These are phyloP conservation scores for Argentina silus DNA, from an alignment of 2,797 vertebrate species.

Conservation along the genomic window DNA sequence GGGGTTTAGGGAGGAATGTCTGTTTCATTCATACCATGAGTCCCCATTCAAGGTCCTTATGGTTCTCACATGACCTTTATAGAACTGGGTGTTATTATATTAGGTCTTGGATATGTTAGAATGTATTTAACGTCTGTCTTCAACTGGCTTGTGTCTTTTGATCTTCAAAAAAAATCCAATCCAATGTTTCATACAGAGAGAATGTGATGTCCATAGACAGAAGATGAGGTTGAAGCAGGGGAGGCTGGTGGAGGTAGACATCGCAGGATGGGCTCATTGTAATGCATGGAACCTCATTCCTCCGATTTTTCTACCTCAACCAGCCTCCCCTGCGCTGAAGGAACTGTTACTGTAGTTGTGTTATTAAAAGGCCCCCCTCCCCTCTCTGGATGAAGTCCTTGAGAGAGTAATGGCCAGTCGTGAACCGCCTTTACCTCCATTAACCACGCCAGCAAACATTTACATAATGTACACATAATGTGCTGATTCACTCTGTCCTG, in stretches of 20 bases:
- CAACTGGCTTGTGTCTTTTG: too few species aligned
- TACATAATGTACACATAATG: conserved; percentile 79
- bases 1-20: not conserved
- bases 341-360: conserved; percentile 5
- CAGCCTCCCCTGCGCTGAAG: not conserved
- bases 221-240: too few species aligned
- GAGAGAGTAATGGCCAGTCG: conserved; percentile 74
- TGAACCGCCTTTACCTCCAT: conserved; percentile 72
- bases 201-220: too few species aligned
- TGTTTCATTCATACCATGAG: not conserved
- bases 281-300: not conserved
- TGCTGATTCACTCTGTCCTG: conserved; percentile 69
- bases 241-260: too few species aligned
- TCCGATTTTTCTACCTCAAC: not conserved
- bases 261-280: too few species aligned
- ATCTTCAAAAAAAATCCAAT: too few species aligned
- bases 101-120: not conserved
- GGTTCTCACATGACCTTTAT: not conserved
- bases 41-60: not conserved
- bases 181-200: too few species aligned
- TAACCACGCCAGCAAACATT: conserved; percentile 72
- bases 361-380: conserved; percentile 58
- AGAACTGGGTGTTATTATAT: not conserved
- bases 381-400: conserved; percentile 56
- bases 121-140: not conserved